Evolutionary conservation across 2,797 vertebrate genomes (phyloP).

Genomic region (Clamator glandarius): DNA sequence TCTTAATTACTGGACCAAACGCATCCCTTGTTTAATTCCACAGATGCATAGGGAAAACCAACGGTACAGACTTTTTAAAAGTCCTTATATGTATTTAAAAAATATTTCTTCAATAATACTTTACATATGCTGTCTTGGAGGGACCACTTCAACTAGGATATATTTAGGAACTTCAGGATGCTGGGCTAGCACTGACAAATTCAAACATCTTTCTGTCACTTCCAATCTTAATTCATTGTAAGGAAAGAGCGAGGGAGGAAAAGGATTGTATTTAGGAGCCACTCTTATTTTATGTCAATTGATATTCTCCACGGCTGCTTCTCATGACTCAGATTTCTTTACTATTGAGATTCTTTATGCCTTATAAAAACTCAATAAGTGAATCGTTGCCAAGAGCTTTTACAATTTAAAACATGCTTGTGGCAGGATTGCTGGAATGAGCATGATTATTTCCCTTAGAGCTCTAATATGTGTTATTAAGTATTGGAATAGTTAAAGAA

Average conservation of each 20-base stretch:
- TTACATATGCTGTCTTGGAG: neutral
- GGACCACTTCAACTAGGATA: neutral
- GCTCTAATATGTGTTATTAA: neutral
- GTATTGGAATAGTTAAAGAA: neutral
- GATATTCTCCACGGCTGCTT: neutral
- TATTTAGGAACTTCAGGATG: neutral
- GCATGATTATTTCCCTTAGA: constrained; percentile 15
- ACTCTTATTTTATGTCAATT: neutral
- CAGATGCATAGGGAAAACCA: neutral
- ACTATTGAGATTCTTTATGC: neutral
- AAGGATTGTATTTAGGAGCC: neutral
- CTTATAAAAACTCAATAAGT: neutral
- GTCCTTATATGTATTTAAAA: neutral
- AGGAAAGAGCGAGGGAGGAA: neutral
- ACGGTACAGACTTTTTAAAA: neutral
- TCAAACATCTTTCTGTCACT: neutral
- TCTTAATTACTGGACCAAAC: neutral
- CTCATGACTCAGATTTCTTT: neutral
- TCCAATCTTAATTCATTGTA: neutral
- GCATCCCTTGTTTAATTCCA: neutral
- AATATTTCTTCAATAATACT: neutral
- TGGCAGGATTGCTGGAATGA: constrained; percentile 2
- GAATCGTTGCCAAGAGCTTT: neutral
- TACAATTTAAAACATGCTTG: neutral
- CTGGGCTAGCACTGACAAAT: neutral